Evolutionary conservation across 2,888 invertebrate genomes (phyloP).

Genomic region (Scaptomyza parva): DNA sequence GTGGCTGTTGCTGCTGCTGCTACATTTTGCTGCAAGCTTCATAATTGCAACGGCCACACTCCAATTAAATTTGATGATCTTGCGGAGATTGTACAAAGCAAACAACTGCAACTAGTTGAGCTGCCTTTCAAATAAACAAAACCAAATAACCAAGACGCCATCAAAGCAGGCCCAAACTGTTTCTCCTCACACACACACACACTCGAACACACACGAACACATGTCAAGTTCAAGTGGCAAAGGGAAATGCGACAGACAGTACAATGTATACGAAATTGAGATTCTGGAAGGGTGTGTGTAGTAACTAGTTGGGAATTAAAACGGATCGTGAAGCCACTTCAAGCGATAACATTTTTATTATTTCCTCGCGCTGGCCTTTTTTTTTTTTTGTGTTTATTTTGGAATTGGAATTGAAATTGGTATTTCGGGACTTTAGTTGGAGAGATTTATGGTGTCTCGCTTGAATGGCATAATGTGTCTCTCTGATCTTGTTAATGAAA

Average conservation of each 20-base stretch:
- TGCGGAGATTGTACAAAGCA: conserved; percentile 71
- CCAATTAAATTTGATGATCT: conserved; percentile 79
- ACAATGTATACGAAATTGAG: conserved; percentile 7
- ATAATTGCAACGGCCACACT: conserved; percentile 79
- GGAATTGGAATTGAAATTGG: neutral
- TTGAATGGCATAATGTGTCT: conserved; percentile 30
- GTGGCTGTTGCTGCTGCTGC: conserved; percentile 18
- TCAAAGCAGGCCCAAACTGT: neutral
- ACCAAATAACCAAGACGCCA: conserved; percentile 37
- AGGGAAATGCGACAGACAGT: conserved; percentile 70
- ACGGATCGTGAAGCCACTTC: conserved; percentile 35
- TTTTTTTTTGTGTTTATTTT: conserved; percentile 23
- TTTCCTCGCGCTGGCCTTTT: conserved; percentile 44
- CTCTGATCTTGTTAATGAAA: conserved; percentile 33
- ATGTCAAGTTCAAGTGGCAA: conserved; percentile 75
- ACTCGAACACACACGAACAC: conserved; percentile 1
- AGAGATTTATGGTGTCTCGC: conserved; percentile 58
- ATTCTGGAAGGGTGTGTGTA: conserved; percentile 2
- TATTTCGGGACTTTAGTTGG: conserved; percentile 19
- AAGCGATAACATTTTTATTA: conserved; percentile 76
- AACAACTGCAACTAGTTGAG: conserved; percentile 18
- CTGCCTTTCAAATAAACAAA: conserved; percentile 72
- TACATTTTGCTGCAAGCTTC: conserved; percentile 46
- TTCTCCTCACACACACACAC: conserved; percentile 3
- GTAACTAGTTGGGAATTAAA: conserved; percentile 2